Evolutionary conservation across 2,113 vertebrate genomes (phyloP).

Genomic region (Himantopus leucocephalus): DNA sequence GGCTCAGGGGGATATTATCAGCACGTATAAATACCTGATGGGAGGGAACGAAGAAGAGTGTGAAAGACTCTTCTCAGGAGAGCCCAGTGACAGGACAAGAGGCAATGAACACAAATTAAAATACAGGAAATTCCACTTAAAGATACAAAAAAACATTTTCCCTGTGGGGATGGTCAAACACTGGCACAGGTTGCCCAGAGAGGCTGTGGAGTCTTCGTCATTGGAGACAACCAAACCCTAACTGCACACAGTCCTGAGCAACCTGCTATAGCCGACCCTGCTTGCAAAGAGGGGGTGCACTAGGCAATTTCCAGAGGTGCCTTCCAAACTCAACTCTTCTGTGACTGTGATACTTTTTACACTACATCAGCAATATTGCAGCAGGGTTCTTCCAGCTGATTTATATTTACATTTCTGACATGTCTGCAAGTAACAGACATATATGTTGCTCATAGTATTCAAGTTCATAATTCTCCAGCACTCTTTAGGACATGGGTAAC

Average conservation of each 20-base stretch:
- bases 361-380: not conserved
- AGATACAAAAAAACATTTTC: not conserved
- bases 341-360: not conserved
- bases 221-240: not conserved
- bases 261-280: rapidly evolving
- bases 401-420: not conserved
- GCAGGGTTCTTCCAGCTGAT: not conserved
- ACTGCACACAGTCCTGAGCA: not conserved
- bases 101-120: not conserved
- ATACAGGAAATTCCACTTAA: not conserved
- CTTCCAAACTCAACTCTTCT: not conserved
- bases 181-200: not conserved
- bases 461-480: not conserved
- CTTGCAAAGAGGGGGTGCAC: not conserved
- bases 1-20: not conserved
- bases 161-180: not conserved
- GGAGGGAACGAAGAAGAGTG: not conserved
- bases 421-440: not conserved
- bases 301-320: not conserved
- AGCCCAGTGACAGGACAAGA: not conserved
- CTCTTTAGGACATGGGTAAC: not conserved
- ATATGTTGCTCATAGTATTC: not conserved
- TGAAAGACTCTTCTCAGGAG: not conserved
- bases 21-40: not conserved
- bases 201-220: not conserved